Percentiles rank a stretch among this genome's conserved stretches.
These are phyloP conservation scores for Bathynomus jamesi DNA, from an alignment of 1,140 invertebrate genomes.

Conservation along the genomic window DNA sequence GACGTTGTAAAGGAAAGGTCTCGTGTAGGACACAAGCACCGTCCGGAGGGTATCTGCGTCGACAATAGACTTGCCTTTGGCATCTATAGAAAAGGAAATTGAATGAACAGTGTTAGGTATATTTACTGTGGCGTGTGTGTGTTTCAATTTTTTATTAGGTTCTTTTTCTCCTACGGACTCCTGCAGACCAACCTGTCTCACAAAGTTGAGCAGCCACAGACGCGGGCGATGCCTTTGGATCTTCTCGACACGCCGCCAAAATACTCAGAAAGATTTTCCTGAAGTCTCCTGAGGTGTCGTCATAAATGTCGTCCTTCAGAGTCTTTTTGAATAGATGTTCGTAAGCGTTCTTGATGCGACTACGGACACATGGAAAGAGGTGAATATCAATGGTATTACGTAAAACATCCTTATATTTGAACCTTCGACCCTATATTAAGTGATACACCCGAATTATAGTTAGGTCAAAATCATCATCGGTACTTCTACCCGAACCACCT, in stretches of 20 bases:
- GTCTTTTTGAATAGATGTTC: neutral
- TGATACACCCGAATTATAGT: too few relatives aligned
- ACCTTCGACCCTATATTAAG: too few relatives aligned
- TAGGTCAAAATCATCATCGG: too few relatives aligned
- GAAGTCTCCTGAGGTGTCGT: neutral
- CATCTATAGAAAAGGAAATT: neutral
- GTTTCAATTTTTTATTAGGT: too few relatives aligned
- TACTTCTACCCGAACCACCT: too few relatives aligned
- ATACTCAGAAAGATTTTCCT: neutral
- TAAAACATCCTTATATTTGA: too few relatives aligned
- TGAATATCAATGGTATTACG: too few relatives aligned
- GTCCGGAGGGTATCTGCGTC: neutral
- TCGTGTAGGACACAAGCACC: neutral
- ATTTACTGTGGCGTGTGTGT: too few relatives aligned
- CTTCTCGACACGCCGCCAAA: neutral
- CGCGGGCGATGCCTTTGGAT: neutral
- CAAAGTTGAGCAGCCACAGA: neutral
- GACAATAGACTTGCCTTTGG: neutral
- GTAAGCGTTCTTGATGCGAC: neutral
- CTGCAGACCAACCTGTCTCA: too few relatives aligned
- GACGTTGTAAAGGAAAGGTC: neutral
- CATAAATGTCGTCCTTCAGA: neutral
- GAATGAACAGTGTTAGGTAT: too few relatives aligned
- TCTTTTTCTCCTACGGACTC: too few relatives aligned
- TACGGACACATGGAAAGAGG: too few relatives aligned